Evolutionary conservation across 1,140 invertebrate genomes (phyloP).

Genomic region (Drosophila lowei): DNA sequence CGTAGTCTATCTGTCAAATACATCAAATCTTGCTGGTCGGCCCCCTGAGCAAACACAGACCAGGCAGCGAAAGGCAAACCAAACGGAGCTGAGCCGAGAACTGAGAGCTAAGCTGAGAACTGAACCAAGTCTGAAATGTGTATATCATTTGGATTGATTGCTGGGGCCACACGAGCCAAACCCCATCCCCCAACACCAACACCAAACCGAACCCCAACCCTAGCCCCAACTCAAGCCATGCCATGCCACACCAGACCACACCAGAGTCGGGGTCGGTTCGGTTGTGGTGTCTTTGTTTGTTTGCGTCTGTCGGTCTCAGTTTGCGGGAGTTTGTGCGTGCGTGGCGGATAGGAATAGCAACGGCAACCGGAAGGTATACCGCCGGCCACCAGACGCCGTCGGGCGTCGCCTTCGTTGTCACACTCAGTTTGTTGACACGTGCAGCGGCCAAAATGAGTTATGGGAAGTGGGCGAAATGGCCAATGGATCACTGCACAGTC

Average conservation of each 20-base stretch:
- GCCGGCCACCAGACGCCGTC: slow-evolving; percentile 43
- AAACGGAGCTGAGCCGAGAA: slow-evolving; percentile 32
- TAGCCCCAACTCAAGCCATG: too few relatives aligned
- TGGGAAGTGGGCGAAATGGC: slow-evolving; percentile 27
- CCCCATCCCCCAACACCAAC: not conserved
- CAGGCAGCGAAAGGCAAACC: slow-evolving; percentile 34
- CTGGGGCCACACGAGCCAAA: slow-evolving; percentile 30
- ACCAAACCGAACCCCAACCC: too few relatives aligned
- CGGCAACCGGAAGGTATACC: slow-evolving; percentile 57
- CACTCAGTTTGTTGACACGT: slow-evolving; percentile 63
- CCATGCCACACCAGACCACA: not conserved
- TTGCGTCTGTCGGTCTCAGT: slow-evolving; percentile 39
- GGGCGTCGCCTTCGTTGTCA: slow-evolving; percentile 53
- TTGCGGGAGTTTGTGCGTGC: slow-evolving; percentile 36
- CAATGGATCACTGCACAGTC: slow-evolving; percentile 21
- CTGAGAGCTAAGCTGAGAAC: slow-evolving; percentile 35
- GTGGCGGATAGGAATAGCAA: slow-evolving; percentile 1
- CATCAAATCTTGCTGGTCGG: slow-evolving; percentile 55
- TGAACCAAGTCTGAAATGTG: slow-evolving; percentile 65
- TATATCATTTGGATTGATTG: slow-evolving; percentile 80
- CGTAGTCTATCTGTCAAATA: slow-evolving; percentile 74
- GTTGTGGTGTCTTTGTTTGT: slow-evolving; percentile 57
- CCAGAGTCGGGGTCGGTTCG: slow-evolving; percentile 5
- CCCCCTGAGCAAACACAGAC: slow-evolving; percentile 45
- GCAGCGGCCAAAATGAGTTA: slow-evolving; percentile 64